Evolutionary conservation across 92 coral and sea anemone species (phyloP).

Genomic region (Pocillopora meandrina): DNA sequence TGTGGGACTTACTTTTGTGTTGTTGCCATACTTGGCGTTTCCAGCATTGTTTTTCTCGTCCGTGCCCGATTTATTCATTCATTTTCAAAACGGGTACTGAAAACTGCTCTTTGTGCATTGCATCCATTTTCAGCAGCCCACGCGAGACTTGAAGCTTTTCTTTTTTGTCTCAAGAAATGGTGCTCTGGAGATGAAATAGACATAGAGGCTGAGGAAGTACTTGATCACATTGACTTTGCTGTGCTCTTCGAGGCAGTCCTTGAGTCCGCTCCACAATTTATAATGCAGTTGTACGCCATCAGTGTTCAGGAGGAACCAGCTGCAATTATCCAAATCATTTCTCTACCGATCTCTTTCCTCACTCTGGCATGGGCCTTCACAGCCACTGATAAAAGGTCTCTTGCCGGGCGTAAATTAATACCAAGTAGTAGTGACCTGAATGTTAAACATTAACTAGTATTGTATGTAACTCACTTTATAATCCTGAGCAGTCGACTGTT

Average conservation of each 20-base stretch:
- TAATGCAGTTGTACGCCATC: slow-evolving; percentile 55
- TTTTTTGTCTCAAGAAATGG: slow-evolving; percentile 3
- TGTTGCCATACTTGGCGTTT: neutral
- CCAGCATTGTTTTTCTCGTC: neutral
- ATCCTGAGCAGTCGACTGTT: no score
- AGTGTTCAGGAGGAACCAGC: slow-evolving; percentile 32
- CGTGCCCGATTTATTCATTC: neutral
- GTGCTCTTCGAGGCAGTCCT: slow-evolving; percentile 29
- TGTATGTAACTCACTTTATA: neutral
- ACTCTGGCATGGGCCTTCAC: no score
- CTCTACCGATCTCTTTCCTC: slow-evolving; percentile 28
- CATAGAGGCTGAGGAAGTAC: no score
- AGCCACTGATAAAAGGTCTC: neutral
- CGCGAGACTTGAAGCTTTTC: neutral
- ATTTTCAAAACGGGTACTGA: no score
- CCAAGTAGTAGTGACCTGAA: neutral
- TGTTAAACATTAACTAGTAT: neutral
- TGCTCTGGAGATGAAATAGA: neutral
- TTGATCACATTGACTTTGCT: neutral
- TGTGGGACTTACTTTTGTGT: slow-evolving; percentile 19
- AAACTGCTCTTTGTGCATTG: no score
- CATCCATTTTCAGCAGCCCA: neutral
- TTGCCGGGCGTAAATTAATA: neutral
- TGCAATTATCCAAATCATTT: slow-evolving; percentile 43
- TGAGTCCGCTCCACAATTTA: slow-evolving; percentile 53